Evolutionary conservation across 2,888 invertebrate genomes (phyloP).

Genomic region (Troides aeacus): DNA sequence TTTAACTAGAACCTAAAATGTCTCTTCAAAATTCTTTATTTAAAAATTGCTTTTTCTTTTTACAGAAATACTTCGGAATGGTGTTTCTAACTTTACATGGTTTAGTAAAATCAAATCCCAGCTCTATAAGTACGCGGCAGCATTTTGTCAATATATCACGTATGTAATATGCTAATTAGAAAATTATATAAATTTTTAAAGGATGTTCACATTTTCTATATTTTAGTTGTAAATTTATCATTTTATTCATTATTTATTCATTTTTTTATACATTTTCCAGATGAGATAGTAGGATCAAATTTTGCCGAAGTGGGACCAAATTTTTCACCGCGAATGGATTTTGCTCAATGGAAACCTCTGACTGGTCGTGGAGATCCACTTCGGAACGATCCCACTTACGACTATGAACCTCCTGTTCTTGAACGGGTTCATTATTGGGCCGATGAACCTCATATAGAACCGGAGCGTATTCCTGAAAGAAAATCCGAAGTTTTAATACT

Average conservation of each 20-base stretch:
- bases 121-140: constrained; percentile 33
- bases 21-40: not conserved
- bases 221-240: not conserved
- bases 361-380: constrained; percentile 90
- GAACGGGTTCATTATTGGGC: constrained; percentile 91
- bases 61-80: constrained; percentile 12
- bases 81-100: constrained; percentile 4
- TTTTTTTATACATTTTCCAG: constrained; percentile 43
- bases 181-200: not conserved
- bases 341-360: constrained; percentile 90
- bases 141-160: constrained; percentile 40
- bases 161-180: constrained; percentile 29
- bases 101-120: constrained; percentile 35
- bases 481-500: constrained; percentile 85
- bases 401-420: constrained; percentile 90
- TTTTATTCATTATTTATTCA: not conserved
- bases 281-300: constrained; percentile 46
- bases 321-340: constrained; percentile 88
- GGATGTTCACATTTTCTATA: not conserved
- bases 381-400: constrained; percentile 91
- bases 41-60: constrained; percentile 5
- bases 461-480: constrained; percentile 75
- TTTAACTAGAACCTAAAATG: too few relatives aligned
- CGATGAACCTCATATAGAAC: constrained; percentile 81
- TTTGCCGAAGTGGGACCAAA: constrained; percentile 59